Evolutionary conservation across 1,140 invertebrate species (phyloP).

Genomic region (Euschistus heros): DNA sequence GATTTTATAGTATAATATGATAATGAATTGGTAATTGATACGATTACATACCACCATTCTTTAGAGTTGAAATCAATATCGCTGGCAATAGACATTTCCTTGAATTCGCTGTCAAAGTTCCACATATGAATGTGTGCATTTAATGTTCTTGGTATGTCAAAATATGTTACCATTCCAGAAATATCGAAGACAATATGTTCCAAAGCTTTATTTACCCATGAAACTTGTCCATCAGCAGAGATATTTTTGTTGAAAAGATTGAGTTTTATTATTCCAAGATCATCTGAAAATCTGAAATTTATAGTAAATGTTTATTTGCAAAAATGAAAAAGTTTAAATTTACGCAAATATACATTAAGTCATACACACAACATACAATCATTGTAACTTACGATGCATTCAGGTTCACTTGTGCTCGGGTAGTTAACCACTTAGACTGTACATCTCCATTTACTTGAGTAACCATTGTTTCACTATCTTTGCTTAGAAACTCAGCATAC

Average conservation of each 20-base stretch:
- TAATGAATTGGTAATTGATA: background rate
- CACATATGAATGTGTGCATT: slow-evolving; percentile 18
- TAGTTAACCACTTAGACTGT: slow-evolving; percentile 21
- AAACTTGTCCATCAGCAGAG: background rate
- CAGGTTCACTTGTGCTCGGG: slow-evolving; percentile 9
- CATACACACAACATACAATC: background rate
- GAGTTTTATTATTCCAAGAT: slow-evolving; percentile 5
- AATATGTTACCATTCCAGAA: slow-evolving; percentile 26
- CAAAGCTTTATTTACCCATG: slow-evolving; percentile 18
- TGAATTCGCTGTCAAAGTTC: slow-evolving; percentile 22
- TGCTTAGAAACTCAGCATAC: slow-evolving; percentile 19
- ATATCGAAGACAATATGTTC: slow-evolving; percentile 18
- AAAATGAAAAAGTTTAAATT: background rate
- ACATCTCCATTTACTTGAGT: slow-evolving; percentile 12
- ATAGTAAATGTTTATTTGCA: background rate
- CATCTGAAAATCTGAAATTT: slow-evolving; percentile 18
- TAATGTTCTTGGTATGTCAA: slow-evolving; percentile 13
- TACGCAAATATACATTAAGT: no score
- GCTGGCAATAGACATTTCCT: slow-evolving; percentile 21
- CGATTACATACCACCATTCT: slow-evolving; percentile 37
- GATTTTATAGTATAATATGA: no score
- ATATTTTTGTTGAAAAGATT: slow-evolving; percentile 16
- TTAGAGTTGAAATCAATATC: slow-evolving; percentile 32
- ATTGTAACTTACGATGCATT: slow-evolving; percentile 19
- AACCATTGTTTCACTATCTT: slow-evolving; percentile 13